A percentile compares a stretch with the other conserved stretches of the same genome.
Conservation (phyloP, 1,140 invertebrate genomes). For the Papilio machaon region DNA sequence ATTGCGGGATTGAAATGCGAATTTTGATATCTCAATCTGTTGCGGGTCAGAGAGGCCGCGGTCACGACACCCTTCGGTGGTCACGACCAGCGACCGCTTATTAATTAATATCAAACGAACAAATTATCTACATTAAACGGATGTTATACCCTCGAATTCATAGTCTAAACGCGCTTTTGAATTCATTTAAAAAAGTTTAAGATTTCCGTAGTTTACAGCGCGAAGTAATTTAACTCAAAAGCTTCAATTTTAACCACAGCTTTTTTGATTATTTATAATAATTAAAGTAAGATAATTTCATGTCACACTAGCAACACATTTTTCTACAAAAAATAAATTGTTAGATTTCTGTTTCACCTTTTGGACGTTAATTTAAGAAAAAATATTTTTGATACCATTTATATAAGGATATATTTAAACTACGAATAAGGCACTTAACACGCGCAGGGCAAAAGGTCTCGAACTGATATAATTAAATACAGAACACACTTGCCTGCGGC, state of each 20-base stretch:
- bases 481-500: constrained; percentile 64
- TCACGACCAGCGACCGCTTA: constrained; percentile 67
- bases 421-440: constrained; percentile 60
- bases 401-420: constrained; percentile 30
- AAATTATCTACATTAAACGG: constrained; percentile 66
- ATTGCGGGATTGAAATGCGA: constrained; percentile 66
- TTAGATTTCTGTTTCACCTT: too few relatives aligned
- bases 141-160: constrained; percentile 51
- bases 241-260: too few relatives aligned
- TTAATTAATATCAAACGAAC: constrained; percentile 73
- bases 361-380: too few relatives aligned
- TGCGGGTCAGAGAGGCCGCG: constrained; percentile 75
- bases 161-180: constrained; percentile 44
- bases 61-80: constrained; percentile 79
- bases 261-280: too few relatives aligned
- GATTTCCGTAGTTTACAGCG: neutral
- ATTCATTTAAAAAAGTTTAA: neutral
- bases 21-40: constrained; percentile 80
- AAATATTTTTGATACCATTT: too few relatives aligned
- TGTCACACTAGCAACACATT: too few relatives aligned
- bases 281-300: too few relatives aligned
- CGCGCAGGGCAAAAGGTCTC: constrained; percentile 65
- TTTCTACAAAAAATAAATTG: too few relatives aligned
- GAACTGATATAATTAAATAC: constrained; percentile 72
- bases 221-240: too few relatives aligned